A percentile compares a stretch with the other conserved stretches of the same genome.
Conservation (phyloP, 2,797 vertebrate genomes). For the Mus caroli region DNA sequence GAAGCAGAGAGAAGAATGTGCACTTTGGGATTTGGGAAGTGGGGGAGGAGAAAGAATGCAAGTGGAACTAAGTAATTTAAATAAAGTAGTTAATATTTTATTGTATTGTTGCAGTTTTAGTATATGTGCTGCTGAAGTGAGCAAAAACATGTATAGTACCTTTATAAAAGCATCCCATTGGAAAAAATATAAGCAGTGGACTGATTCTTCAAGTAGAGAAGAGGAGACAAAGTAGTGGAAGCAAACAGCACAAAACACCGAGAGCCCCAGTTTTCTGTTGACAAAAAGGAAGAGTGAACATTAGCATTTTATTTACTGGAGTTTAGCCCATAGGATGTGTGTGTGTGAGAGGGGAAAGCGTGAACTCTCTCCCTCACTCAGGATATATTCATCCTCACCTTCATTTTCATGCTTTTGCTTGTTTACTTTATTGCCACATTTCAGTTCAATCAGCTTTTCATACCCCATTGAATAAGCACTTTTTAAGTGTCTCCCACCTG, state of each 20-base stretch:
- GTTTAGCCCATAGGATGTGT: background rate
- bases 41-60: background rate
- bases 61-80: background rate
- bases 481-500: background rate
- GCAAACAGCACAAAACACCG: background rate
- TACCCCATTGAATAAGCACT: background rate
- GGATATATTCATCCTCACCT: background rate
- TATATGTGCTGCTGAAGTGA: background rate
- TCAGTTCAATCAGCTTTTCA: background rate
- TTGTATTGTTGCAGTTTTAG: background rate
- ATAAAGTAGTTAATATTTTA: background rate
- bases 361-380: background rate
- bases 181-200: background rate
- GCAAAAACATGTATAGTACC: background rate
- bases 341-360: background rate
- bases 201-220: background rate
- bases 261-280: constrained; percentile 15
- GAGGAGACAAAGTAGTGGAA: background rate
- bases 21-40: background rate
- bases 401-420: background rate
- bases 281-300: background rate
- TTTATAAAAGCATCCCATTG: background rate
- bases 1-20: background rate
- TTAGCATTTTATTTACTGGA: background rate
- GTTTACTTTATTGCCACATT: background rate